Evolutionary conservation across 2,888 invertebrate genomes (phyloP), one percentile per base, ranked within the genome.

Genomic region (Aelia acuminata): DNA sequence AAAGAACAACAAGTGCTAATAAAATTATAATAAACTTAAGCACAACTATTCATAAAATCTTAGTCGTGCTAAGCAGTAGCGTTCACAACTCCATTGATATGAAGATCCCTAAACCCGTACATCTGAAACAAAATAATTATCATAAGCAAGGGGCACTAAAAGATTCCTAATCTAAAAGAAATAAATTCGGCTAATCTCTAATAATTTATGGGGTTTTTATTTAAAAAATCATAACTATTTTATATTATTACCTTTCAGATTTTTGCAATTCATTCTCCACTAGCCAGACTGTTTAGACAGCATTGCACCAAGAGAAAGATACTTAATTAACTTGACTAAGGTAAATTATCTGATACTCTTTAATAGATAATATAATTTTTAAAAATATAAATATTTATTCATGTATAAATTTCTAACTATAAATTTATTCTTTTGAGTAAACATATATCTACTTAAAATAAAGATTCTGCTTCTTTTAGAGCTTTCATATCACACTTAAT

Each of bases 81-180:
- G 35, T 85, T 85, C 31, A 85, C 85, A 22, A 85, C 50, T 85
- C 85, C 85, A 53, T 85, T 85, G 39, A 85, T 22, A 53, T 85
- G 85, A 85, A 85, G 85, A 53, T 85, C 85, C n/a, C n/a, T 50
- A 53, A 85, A 85, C 53, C 85, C 85, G 53, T 53, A 85, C 85
- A 85, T 85, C 85, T 85, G 53, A 85, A 85, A 85, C 48, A 53
- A 53, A 18, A n/a, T 13, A 35, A 35, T 18, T 18, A 35, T 20
- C 63, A 31, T 70, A 70, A 70, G 63, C 35, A 35, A 35, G 35
- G 35, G 31, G 18, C 7, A 35, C 8, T 70, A 35, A 35, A 35
- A 35, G 35, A 20, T 35, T 20, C 35, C 18, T 35, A 70, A 18
- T 5, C 31, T 70, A 70, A 70, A 13, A 13, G 18, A 70, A 1